Evolutionary conservation across 2,797 vertebrate species (phyloP).

Genomic region (Phylloscopus collybita): DNA sequence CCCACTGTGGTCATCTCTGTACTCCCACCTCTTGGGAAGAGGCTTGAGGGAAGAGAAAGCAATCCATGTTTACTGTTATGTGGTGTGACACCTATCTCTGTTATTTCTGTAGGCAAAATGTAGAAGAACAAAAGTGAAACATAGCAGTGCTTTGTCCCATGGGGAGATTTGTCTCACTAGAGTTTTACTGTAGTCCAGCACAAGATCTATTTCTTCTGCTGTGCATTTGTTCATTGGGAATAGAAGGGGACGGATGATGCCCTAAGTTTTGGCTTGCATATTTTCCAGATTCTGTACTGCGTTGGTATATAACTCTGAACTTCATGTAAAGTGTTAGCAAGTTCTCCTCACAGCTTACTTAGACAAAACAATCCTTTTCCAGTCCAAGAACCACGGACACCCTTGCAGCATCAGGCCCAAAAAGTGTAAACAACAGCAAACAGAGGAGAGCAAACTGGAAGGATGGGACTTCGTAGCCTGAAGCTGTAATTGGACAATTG

Average conservation of each 20-base stretch:
- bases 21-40: neutral
- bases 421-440: rapidly evolving
- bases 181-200: neutral
- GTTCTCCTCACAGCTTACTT: neutral
- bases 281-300: neutral
- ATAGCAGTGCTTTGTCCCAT: neutral
- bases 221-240: neutral
- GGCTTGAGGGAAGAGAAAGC: neutral
- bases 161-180: neutral
- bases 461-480: neutral
- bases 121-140: neutral
- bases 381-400: neutral
- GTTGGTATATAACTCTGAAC: neutral
- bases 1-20: neutral
- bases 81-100: neutral
- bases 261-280: neutral
- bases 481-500: neutral
- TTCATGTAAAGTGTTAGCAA: neutral
- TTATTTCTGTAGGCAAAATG: neutral
- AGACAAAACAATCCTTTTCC: neutral
- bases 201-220: neutral
- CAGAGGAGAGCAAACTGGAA: neutral
- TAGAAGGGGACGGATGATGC: neutral
- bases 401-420: rapidly evolving
- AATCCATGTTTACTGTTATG: neutral